Base-by-base conservation (phyloP, 2,888 invertebrate species). In the Beris chalybata region DNA sequence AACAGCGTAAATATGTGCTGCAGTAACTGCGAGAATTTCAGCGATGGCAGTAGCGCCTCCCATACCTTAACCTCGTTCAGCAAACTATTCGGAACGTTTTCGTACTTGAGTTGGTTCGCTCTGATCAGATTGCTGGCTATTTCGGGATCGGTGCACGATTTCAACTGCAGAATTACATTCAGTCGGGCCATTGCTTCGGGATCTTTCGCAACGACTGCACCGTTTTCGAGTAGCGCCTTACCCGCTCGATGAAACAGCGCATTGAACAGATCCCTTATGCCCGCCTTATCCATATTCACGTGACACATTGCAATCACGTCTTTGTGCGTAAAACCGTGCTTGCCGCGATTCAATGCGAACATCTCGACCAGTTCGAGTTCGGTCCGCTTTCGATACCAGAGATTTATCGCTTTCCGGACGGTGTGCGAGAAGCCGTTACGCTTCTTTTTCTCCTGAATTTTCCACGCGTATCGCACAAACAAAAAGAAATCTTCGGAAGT, bases 1-100 rank as follows among this genome's bases (percentile, higher is more conserved):
- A 69, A 66, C 63, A 76, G 69, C 6, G 70, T 66, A 32, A 72
- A 72, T 74, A 77, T 77, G 44, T 64, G 71, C 1, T 72, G 69
- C 0, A 80, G 63, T 4, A 79, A 38, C 38, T 78, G 74, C 0
- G 73, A 63, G 63, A 74, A 74, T 6, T 69, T 71, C 75, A 80
- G 74, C 3, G 63, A 71, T 12, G 74, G 74, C 12, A 78, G 13
- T 12, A 79, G 32, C 13, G 71, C 61, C 7, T 73, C 72, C 43
- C 75, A 71, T 38, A 79, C 70, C 0, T 69, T 50, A 0, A 69
- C 11, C 29, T 73, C 66, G 1, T 64, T 64, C 7, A 74, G 44
- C 30, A 78, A 56, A 64, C 71, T 69, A 0, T 69, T 66, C n/a
- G 80, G 80, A 55, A 79, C 74, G 57, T 78, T 74, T n/a, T 75